A percentile compares a stretch with the other conserved stretches of the same genome.
Evolutionary conservation across 2,888 invertebrate species (phyloP).

Genomic region (Dione juno): DNA sequence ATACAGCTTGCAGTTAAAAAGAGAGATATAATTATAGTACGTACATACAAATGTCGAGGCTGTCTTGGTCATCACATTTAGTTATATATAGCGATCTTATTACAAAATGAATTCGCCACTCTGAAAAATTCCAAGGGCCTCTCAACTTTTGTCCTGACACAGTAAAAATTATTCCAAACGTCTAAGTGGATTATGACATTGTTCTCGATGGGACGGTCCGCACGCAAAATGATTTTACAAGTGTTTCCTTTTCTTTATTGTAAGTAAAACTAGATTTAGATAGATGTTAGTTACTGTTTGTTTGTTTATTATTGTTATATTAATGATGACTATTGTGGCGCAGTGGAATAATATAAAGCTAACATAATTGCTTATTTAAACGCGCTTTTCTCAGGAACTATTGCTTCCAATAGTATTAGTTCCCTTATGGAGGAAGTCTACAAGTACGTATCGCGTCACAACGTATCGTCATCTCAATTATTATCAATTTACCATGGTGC

Average conservation of each 20-base stretch:
- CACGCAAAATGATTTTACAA: slow-evolving; percentile 19
- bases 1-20: background rate
- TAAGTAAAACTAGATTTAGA: slow-evolving; percentile 1
- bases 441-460: too few relatives aligned
- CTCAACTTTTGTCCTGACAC: slow-evolving; percentile 31
- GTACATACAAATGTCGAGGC: too few relatives aligned
- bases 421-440: too few relatives aligned
- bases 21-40: background rate
- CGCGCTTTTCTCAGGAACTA: too few relatives aligned
- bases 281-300: background rate
- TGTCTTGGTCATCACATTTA: background rate
- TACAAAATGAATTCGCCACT: slow-evolving; percentile 17
- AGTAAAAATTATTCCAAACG: slow-evolving; percentile 34
- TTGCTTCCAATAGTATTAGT: too few relatives aligned
- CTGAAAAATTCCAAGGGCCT: slow-evolving; percentile 20
- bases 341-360: background rate
- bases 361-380: too few relatives aligned
- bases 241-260: slow-evolving; percentile 19
- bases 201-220: slow-evolving; percentile 23
- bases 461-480: too few relatives aligned
- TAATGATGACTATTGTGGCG: background rate
- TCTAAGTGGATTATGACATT: slow-evolving; percentile 30
- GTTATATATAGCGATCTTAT: slow-evolving; percentile 14
- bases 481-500: too few relatives aligned
- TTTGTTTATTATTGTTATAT: background rate